Base-by-base conservation (phyloP, 1,140 invertebrate species). In the Heliothis subflexa region DNA sequence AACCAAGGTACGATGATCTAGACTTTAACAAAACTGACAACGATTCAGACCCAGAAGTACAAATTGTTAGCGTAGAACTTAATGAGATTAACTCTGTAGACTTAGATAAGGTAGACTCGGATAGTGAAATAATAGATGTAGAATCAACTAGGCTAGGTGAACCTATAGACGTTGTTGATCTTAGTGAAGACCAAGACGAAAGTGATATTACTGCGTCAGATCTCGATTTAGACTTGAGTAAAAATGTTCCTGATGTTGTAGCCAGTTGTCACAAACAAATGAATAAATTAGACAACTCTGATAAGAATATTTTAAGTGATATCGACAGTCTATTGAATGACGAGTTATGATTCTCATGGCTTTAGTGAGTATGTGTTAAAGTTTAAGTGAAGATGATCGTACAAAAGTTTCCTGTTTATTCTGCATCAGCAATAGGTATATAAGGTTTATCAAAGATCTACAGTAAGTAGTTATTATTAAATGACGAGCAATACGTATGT, bases 201-300 rank as follows among this genome's bases (percentile, higher is more conserved):
- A 82, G 76, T 78, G 90, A 90, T 33, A 83, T 93, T 0, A 85
- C 85, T 14, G 68, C 82, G 14, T 80, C 89, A 1, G 89, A 91
- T 59, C 21, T 89, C 10, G 88, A 90, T 47, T 72, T 90, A 71
- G 86, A 86, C 76, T 86, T 93, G 73, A 86, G 82, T 55, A 92
- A 89, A 70, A 93, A 89, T 71, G 91, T 94, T 13, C 93, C 93
- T 9, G 93, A 94, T 52, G 89, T 94, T 12, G 91, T 94, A 3
- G 91, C 91, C 14, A 93, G 91, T 50, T 94, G 93, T 85, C 88
- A 85, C 1, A 89, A 87, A 61, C 86, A 82, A 25, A 68, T 49
- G 10, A 83, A 81, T 12, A 86, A 80, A 81, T 28, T 40, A 2
- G 86, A 87, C 7, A 87, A 45, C 52, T 52, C 71, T 1, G 87